Evolutionary conservation across 2,797 vertebrate genomes (phyloP), one percentile per base, ranked within the genome.

Genomic region (Limnodromus scolopaceus): DNA sequence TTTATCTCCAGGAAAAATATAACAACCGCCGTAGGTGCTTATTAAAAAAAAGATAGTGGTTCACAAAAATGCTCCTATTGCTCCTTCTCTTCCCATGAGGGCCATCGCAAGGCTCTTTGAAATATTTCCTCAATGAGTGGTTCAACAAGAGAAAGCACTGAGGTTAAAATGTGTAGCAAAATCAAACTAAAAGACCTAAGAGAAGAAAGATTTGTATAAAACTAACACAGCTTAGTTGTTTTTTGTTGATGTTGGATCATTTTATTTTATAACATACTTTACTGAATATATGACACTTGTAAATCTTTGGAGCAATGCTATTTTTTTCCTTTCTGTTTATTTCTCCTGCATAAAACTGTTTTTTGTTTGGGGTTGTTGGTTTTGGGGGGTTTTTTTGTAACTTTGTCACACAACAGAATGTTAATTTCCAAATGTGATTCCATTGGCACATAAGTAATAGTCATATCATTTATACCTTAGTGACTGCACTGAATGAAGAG

Each of bases 191-290:
- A 54, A 58, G 11, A 11, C 41, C 36, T 83, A 85, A 60, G 49
- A 80, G 20, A 51, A 81, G 57, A 84, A 87, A 68, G 16, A 72
- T 27, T 45, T 69, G 9, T 65, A 51, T 49, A 76, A 70, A 79
- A 48, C 16, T 57, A 88, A 49, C 4, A 57, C 28, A 78, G 8
- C 15, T 83, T 79, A 46, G n/a, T 9, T 65, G 30, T 0, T 28
- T 84, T 66, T 81, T 78, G 28, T 75, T 85, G 11, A 71, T 77
- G 45, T 49, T 51, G 43, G 39, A 55, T 74, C 23, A 55, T 72
- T 95, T 75, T 60, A 76, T 88, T 96, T 95, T 94, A 86, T 23
- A 89, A 43, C 6, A 41, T 57, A 32, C 43, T 91, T 91, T 93
- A 79, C 14, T 23, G 51, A 72, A 61, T 75, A 54, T n/a, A 60